Base-by-base conservation (phyloP, 2,888 invertebrate genomes). In the Orthonevra nobilis region DNA sequence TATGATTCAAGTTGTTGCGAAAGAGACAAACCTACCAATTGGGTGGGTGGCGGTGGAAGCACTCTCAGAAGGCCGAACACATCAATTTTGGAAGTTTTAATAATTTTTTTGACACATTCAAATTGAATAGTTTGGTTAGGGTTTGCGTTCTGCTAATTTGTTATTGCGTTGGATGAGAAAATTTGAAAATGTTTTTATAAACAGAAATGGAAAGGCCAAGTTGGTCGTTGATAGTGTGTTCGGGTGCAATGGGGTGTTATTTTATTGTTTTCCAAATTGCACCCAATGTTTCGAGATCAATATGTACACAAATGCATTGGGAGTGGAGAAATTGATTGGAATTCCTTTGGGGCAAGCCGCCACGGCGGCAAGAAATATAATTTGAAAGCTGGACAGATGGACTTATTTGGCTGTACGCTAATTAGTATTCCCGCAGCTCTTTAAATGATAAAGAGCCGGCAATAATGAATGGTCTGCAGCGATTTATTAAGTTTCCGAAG, bases 1-100 rank as follows among this genome's bases (percentile, higher is more conserved):
- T 84, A 86, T 87, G 87, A 87, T 87, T 86, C 86, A 87, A 86
- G 84, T 77, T 72, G 73, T 68, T 83, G 82, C 61, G 73, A 79
- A 66, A 79, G 79, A 79, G 79, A 79, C 66, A 61, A 73, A 54
- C 40, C 46, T 79, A 79, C 28, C n/a, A 61, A n/a, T 72, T 81
- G 82, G 72, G 75, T 79, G 81, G 82, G 82, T 79, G 81, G 79
- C 38, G 81, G 66, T 66, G 48, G 56, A 77, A 66, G 68, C 75
- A 63, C 61, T 44, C 40, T 63, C 44, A 26, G 42, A 63, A 66
- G 70, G 66, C 73, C 44, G 46, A 58, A 44, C 23, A 23, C 69
- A 72, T 69, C 70, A 54, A 69, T 69, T 79, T 73, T 75, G 69
- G 82, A 70, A 82, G 74, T 81, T 84, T 70, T 66, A 23, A 23